Base-by-base conservation (phyloP, 2,113 vertebrate genomes). In the Acrocephalus kingi region DNA sequence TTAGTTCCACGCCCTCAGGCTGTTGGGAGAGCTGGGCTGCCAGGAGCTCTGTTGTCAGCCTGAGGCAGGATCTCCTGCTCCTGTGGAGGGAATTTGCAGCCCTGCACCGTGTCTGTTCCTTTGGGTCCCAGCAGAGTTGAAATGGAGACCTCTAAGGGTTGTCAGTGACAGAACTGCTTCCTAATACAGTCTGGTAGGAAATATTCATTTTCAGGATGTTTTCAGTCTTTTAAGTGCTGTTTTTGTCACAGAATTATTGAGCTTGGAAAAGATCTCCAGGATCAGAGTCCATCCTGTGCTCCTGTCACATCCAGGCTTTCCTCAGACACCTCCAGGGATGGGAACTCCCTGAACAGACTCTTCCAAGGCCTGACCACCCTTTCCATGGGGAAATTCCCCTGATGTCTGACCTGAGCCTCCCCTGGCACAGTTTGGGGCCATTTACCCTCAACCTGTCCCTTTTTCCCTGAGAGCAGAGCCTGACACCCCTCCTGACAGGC, bases 281-380 rank as follows among this genome's bases (percentile, higher is more conserved):
- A 21, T 46, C 23, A 46, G 39, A 41, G 39, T 14, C 6, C 54
- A 61, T 5, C 2, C 12, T 59, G n/a, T 52, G 28, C 2, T 17
- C 0, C 46, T 77, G 63, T 37, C 37, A 68, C 2, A 0, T 68
- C 11, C 73, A 52, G 33, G 0, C 27, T 4, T 77, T 59, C 33
- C 37, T 27, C 37, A 9, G 37, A 3, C 22, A 68, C 6, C 24
- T 43, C 24, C 45, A 59, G 37, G 31, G 37, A 31, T 51, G 52
- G 31, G 13, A 0, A 51, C 37, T 33, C 45, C 13, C 37, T 37
- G 35, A 11, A 62, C 61, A 85, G 31, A 20, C 4, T 4, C 37
- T 76, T 0, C 35, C 14, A 25, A 37, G 0, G 35, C 13, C 54
- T 86, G 37, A 51, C 0, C 62, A 17, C 9, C 37, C 17, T 68